These are phyloP conservation scores for Coboldia fuscipes DNA, from an alignment of 1,140 invertebrate genomes.

Conservation along the genomic window DNA sequence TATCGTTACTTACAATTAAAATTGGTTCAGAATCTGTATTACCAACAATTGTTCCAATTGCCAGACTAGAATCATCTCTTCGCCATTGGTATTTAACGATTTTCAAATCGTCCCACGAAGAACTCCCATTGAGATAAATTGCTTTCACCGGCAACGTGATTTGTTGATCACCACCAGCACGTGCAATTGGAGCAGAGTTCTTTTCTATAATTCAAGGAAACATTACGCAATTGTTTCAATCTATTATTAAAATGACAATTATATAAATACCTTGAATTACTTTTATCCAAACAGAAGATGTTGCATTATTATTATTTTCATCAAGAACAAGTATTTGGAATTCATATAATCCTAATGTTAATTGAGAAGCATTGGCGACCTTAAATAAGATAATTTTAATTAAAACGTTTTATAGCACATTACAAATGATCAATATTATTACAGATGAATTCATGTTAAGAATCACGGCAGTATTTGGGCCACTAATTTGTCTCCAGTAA, in stretches of 20 bases:
- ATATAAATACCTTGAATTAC: slow-evolving; percentile 66
- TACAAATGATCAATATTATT: neutral
- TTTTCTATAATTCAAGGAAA: slow-evolving; percentile 35
- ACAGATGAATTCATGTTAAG: slow-evolving; percentile 23
- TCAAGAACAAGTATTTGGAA: slow-evolving; percentile 72
- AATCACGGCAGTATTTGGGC: slow-evolving; percentile 33
- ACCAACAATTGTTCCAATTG: slow-evolving; percentile 58
- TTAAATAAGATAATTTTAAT: slow-evolving; percentile 9
- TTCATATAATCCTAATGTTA: slow-evolving; percentile 67
- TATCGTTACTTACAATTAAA: slow-evolving; percentile 39
- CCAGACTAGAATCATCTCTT: slow-evolving; percentile 55
- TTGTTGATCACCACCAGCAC: slow-evolving; percentile 66
- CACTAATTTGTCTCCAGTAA: slow-evolving; percentile 58
- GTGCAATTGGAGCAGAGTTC: slow-evolving; percentile 70
- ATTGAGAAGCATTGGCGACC: slow-evolving; percentile 48
- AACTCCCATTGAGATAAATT: slow-evolving; percentile 63
- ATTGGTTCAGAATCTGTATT: slow-evolving; percentile 48
- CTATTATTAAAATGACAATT: slow-evolving; percentile 23
- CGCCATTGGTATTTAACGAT: slow-evolving; percentile 74
- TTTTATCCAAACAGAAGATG: slow-evolving; percentile 45
- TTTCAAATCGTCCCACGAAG: slow-evolving; percentile 69
- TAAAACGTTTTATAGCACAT: neutral
- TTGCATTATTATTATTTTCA: slow-evolving; percentile 56
- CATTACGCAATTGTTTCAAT: slow-evolving; percentile 43
- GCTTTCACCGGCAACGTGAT: slow-evolving; percentile 51